Conservation (phyloP, 2,888 invertebrate genomes). For the Phragmatobia fuliginosa region DNA sequence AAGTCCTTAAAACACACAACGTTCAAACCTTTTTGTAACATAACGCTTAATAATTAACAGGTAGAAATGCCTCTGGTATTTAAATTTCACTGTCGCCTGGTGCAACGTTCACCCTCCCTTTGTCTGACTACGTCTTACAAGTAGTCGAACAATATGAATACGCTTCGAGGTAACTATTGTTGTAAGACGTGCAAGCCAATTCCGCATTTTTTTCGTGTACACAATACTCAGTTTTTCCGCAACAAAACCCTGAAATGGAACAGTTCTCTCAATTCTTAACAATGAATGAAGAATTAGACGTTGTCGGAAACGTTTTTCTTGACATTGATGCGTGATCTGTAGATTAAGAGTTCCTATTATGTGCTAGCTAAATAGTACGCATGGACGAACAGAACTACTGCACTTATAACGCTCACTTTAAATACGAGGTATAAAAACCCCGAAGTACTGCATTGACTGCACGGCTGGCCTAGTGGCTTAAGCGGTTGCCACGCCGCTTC, state of each 20-base stretch:
- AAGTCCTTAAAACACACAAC: slow-evolving; percentile 1
- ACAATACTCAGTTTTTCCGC: slow-evolving; percentile 44
- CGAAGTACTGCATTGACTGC: no score
- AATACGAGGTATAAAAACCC: no score
- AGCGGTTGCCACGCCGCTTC: no score
- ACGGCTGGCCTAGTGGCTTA: no score
- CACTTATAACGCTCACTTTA: no score
- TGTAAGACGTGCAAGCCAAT: slow-evolving; percentile 40
- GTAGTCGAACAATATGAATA: slow-evolving; percentile 45
- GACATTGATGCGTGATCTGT: not conserved
- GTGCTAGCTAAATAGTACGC: no score
- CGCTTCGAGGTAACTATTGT: slow-evolving; percentile 48
- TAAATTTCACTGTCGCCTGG: slow-evolving; percentile 21
- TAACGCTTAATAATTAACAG: slow-evolving; percentile 11
- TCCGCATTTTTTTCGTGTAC: slow-evolving; percentile 51
- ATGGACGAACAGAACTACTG: no score
- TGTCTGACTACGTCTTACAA: slow-evolving; percentile 38
- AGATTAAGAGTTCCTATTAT: not conserved
- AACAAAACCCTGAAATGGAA: slow-evolving; percentile 28
- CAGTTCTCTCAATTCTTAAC: slow-evolving; percentile 1
- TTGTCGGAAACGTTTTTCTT: not conserved
- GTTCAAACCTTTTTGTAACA: slow-evolving; percentile 4
- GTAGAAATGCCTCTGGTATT: slow-evolving; percentile 15
- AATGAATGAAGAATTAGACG: not conserved
- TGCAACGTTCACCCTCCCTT: slow-evolving; percentile 30